Conservation (phyloP, 2,113 vertebrate genomes). For the Vulpes lagopus region DNA sequence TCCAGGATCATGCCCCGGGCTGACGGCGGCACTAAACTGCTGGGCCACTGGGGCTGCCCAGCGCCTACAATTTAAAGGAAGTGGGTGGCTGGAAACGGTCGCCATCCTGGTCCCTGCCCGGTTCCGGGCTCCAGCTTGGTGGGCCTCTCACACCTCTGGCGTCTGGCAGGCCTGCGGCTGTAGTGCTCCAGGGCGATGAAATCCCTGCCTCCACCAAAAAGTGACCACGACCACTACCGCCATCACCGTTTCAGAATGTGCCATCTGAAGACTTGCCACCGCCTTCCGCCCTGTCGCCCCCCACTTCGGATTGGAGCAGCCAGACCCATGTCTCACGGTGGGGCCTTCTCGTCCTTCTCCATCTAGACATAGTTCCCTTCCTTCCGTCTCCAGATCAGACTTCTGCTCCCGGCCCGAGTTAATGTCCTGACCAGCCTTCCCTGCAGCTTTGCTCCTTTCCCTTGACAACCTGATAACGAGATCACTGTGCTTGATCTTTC, state of each 20-base stretch:
- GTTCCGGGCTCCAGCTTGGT: neutral
- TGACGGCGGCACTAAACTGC: too few relatives aligned
- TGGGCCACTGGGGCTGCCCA: too few relatives aligned
- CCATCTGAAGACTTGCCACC: neutral
- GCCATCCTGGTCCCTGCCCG: neutral
- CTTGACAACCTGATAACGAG: neutral
- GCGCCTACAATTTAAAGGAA: too few relatives aligned
- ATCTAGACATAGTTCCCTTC: fast-evolving
- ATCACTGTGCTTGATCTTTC: neutral
- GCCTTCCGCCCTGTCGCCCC: fast-evolving
- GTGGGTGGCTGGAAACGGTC: too few relatives aligned
- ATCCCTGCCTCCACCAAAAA: neutral
- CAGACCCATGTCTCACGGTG: fast-evolving
- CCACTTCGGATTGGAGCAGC: fast-evolving
- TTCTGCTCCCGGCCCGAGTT: neutral
- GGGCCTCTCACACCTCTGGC: neutral
- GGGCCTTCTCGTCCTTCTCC: neutral
- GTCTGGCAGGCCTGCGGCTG: neutral
- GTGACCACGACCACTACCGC: neutral
- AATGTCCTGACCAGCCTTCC: neutral
- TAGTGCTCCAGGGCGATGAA: neutral
- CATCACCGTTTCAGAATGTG: fast-evolving
- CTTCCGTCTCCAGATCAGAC: fast-evolving
- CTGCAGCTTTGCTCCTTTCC: neutral
- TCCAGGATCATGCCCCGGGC: too few relatives aligned